phyloP scores from a whole-genome alignment of 2,888 invertebrate genomes.

The Lepas anatifera region DNA sequence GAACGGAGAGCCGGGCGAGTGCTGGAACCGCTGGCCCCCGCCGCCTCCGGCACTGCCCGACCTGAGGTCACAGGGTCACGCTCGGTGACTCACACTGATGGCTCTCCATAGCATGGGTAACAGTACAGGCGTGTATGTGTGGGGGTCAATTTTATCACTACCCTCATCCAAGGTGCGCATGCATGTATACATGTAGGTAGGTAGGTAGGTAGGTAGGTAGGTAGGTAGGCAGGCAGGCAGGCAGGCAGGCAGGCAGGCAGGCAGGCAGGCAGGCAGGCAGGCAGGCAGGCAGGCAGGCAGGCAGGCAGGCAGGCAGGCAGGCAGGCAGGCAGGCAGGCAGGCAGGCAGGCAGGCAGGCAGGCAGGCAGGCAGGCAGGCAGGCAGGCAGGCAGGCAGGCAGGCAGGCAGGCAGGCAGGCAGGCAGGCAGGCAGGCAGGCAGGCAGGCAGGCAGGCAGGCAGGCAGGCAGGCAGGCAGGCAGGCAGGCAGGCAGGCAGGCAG shows the following conservation, averaged over 20 bases:
- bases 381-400: background rate
- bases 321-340: background rate
- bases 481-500: background rate
- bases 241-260: background rate
- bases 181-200: slow-evolving; percentile 14
- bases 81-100: too few relatives aligned
- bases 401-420: slow-evolving; percentile 13
- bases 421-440: slow-evolving; percentile 17
- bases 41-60: background rate
- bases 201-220: slow-evolving; percentile 11
- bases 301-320: background rate
- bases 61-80: too few relatives aligned
- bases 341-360: background rate
- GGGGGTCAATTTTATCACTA: too few relatives aligned
- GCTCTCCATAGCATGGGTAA: too few relatives aligned
- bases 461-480: slow-evolving; percentile 1
- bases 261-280: background rate
- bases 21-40: background rate
- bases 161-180: slow-evolving; percentile 14
- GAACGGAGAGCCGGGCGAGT: background rate
- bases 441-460: slow-evolving; percentile 15
- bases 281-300: background rate
- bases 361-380: background rate
- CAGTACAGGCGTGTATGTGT: too few relatives aligned
- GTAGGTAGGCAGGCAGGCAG: background rate